These are phyloP conservation scores for Cervus canadensis DNA, from an alignment of 2,113 vertebrate genomes.

Conservation along the genomic window DNA sequence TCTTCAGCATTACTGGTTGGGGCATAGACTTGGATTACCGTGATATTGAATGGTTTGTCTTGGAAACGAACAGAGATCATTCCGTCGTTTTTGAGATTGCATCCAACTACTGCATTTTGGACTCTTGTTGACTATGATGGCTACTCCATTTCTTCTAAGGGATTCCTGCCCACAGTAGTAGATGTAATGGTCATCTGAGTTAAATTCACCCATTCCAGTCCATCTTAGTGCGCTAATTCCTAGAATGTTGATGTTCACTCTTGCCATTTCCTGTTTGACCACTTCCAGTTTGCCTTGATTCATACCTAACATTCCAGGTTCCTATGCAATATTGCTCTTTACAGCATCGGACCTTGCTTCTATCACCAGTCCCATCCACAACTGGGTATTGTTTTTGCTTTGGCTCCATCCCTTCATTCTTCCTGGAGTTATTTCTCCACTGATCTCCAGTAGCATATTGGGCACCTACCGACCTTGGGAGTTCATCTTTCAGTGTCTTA, in stretches of 20 bases:
- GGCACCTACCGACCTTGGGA: fast-evolving
- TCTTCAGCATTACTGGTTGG: not conserved
- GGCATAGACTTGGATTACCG: not conserved
- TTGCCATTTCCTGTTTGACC: not conserved
- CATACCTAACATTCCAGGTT: not conserved
- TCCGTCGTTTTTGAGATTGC: not conserved
- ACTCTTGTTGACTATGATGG: not conserved
- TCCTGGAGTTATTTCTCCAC: not conserved
- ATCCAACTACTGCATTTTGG: not conserved
- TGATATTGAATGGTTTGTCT: not conserved
- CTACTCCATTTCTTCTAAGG: not conserved
- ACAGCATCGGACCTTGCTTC: not conserved
- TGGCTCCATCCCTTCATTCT: not conserved
- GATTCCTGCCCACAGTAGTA: not conserved
- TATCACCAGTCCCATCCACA: not conserved
- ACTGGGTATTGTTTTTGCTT: not conserved
- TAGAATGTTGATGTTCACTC: not conserved
- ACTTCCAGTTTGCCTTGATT: not conserved
- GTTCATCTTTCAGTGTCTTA: not conserved
- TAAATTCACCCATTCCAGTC: not conserved
- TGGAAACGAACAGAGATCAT: fast-evolving
- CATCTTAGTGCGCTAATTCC: not conserved
- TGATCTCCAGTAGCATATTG: not conserved
- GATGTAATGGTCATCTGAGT: not conserved
- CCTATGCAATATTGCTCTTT: not conserved